Evolutionary conservation across 2,113 vertebrate genomes (phyloP).

Genomic region (Anser brachyrhynchus): DNA sequence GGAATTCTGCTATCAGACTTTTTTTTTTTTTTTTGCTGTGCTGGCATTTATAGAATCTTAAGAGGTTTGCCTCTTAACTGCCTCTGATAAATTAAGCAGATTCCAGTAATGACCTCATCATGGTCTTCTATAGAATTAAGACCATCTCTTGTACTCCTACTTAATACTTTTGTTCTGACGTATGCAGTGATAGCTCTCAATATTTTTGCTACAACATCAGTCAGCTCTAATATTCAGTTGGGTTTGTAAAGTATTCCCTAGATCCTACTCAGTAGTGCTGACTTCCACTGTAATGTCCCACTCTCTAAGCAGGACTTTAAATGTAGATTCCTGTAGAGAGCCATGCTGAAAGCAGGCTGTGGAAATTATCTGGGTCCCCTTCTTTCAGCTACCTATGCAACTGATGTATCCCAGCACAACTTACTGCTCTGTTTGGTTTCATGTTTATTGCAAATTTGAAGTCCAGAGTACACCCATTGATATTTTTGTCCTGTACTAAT

Average conservation of each 20-base stretch:
- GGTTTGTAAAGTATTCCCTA: not conserved
- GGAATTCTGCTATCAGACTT: not conserved
- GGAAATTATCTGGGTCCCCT: not conserved
- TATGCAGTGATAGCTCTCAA: not conserved
- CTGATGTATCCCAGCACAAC: not conserved
- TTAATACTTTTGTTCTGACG: not conserved
- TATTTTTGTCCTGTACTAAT: not conserved
- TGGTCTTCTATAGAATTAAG: slow-evolving; percentile 1
- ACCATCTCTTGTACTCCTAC: not conserved
- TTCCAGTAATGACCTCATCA: not conserved
- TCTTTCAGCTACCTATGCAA: not conserved
- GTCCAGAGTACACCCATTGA: not conserved
- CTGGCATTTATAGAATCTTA: not conserved
- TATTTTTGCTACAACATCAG: not conserved
- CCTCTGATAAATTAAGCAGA: not conserved
- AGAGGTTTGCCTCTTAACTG: not conserved
- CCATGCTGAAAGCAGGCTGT: not conserved
- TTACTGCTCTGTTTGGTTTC: not conserved
- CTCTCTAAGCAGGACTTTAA: not conserved
- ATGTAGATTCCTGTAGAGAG: not conserved
- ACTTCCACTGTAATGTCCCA: accelerated
- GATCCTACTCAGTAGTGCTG: not conserved
- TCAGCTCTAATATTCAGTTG: not conserved
- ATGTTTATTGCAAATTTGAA: not conserved
- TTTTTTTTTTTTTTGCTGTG: not conserved